Evolutionary conservation across 2,888 invertebrate species (phyloP), one percentile per base, ranked within the genome.

Genomic region (Gymnosoma rotundatum): DNA sequence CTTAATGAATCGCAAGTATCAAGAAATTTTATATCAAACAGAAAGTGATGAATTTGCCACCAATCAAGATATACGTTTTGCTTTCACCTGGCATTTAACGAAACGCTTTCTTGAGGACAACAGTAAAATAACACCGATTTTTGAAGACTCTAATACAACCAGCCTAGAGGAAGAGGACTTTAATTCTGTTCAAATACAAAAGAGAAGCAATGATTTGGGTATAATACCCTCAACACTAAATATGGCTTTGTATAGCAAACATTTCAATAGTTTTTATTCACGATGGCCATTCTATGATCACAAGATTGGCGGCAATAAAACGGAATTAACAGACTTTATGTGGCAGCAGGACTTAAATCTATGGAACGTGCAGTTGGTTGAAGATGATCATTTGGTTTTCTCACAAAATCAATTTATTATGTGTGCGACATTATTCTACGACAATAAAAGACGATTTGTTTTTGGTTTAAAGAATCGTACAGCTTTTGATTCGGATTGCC

Each of bases 341-440:
- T 66, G 70, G 70, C 70, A 76, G 18, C 56, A 76, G 32, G 70
- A 82, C 10, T 54, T 64, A 2, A 75, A 76, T 58, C 12, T 76
- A 32, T 82, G 81, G 81, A 58, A 70, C 8, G 75, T 82, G 9
- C 63, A 82, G 20, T 32, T 82, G 21, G 81, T 76, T 4, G 75
- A 76, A 18, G 75, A 82, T 66, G 75, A 82, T n/a, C 64, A 82
- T 14, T 70, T 82, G 36, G 75, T 82, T 4, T 82, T 82, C 25
- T 58, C 9, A 0, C 81, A 82, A 82, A 45, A 70, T 45, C 14
- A 66, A n/a, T 82, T 42, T 18, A 10, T 64, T 38, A 82, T 82
- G 75, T 82, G 81, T 32, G 75, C 81, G 32, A 82, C 81, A 21
- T 5, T 64, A 12, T 82, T 82, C 42, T 82, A 82, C 25, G 81